A percentile compares a stretch with the other conserved stretches of the same genome.
phyloP scores from a whole-genome alignment of 2,797 vertebrate species.

The Semaprochilodus insignis region DNA sequence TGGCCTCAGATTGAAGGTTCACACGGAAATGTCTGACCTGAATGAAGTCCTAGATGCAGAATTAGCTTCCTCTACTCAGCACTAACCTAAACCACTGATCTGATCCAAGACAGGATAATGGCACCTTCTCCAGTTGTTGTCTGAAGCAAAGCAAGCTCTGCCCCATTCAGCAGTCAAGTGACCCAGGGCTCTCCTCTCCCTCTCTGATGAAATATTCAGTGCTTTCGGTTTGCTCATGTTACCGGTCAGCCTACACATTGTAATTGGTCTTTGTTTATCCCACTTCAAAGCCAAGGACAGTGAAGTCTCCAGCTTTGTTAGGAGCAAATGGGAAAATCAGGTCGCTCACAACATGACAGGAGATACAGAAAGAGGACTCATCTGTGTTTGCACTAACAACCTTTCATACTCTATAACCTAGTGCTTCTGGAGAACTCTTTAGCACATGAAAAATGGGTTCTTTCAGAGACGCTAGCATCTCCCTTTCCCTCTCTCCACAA shows the following conservation, averaged over 20 bases:
- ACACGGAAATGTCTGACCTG: too few relatives aligned
- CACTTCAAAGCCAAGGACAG: constrained; percentile 32
- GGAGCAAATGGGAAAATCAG: not conserved
- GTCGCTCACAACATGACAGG: constrained; percentile 1
- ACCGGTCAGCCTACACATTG: constrained; percentile 12
- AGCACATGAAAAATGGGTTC: constrained; percentile 20
- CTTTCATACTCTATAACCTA: not conserved
- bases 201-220: constrained; percentile 50
- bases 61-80: not conserved
- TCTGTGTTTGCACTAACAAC: not conserved
- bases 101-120: not conserved
- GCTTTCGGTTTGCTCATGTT: constrained; percentile 32
- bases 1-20: too few relatives aligned
- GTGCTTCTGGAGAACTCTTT: constrained; percentile 1
- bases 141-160: not conserved
- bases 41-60: not conserved
- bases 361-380: constrained; percentile 21
- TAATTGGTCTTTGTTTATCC: constrained; percentile 37
- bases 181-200: constrained; percentile 13
- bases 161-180: constrained; percentile 24
- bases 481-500: not conserved
- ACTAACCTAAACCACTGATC: not conserved
- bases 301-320: not conserved
- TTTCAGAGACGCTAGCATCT: constrained; percentile 24
- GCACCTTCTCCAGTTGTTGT: not conserved